phyloP scores from a whole-genome alignment of 2,113 vertebrate genomes.

The Psilopsiagon aymara region DNA sequence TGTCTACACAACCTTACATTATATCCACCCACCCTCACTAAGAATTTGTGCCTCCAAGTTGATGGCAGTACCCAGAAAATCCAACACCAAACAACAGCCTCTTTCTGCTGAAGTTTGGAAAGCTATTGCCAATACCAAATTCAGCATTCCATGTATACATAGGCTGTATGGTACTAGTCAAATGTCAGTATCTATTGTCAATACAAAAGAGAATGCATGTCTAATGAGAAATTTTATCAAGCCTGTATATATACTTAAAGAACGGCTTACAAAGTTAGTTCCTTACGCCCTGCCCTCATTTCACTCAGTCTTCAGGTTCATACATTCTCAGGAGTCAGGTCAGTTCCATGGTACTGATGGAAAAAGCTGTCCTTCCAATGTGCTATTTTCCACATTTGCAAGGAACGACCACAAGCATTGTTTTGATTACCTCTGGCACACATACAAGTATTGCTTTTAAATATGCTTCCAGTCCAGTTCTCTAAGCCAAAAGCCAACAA shows the following conservation, averaged over 20 bases:
- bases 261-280: background rate
- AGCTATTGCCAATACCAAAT: background rate
- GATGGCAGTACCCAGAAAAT: background rate
- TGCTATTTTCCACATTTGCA: accelerated
- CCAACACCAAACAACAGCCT: background rate
- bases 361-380: background rate
- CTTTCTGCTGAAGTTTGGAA: background rate
- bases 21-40: background rate
- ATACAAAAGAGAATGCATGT: background rate
- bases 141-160: background rate
- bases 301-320: background rate
- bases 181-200: background rate
- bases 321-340: background rate
- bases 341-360: background rate
- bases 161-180: background rate
- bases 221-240: background rate
- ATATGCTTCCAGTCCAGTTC: background rate
- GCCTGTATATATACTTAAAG: background rate
- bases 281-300: background rate
- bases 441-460: background rate
- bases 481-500: background rate
- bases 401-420: background rate
- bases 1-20: background rate
- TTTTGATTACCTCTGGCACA: background rate
- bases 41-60: background rate